Evolutionary conservation across 2,113 vertebrate genomes (phyloP).

Genomic region (Corythoichthys haematopterus): DNA sequence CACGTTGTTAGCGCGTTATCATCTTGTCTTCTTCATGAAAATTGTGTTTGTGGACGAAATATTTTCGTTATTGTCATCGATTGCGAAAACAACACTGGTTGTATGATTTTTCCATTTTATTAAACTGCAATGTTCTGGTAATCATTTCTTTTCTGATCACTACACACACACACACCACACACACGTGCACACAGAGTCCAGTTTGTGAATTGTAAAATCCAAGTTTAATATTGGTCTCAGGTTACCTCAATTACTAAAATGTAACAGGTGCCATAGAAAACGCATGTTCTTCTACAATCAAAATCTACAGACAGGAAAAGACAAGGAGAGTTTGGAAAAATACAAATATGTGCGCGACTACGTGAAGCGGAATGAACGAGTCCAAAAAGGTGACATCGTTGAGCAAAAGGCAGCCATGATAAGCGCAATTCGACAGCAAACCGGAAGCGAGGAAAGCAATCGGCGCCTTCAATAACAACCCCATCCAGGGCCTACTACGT

Average conservation of each 20-base stretch:
- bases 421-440: conserved; percentile 24
- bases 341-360: conserved; percentile 20
- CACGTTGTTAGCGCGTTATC: no score
- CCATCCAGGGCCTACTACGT: conserved; percentile 18
- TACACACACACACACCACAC: no score
- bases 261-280: conserved; percentile 7
- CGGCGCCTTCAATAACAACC: conserved; percentile 56
- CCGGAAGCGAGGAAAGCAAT: conserved; percentile 48
- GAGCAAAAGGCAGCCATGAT: conserved; percentile 49
- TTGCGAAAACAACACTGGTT: no score
- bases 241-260: conserved; percentile 14
- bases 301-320: conserved; percentile 1
- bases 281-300: neutral
- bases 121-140: no score
- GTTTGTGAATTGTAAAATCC: conserved; percentile 1
- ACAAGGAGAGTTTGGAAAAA: conserved; percentile 4
- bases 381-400: conserved; percentile 27
- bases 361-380: conserved; percentile 19
- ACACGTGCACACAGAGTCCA: neutral
- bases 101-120: no score
- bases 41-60: no score
- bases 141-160: no score
- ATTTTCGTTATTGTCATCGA: no score
- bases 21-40: no score
- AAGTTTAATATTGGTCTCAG: conserved; percentile 2